Conservation (phyloP, 2,797 vertebrate species). For the Syndactyla subalaris region DNA sequence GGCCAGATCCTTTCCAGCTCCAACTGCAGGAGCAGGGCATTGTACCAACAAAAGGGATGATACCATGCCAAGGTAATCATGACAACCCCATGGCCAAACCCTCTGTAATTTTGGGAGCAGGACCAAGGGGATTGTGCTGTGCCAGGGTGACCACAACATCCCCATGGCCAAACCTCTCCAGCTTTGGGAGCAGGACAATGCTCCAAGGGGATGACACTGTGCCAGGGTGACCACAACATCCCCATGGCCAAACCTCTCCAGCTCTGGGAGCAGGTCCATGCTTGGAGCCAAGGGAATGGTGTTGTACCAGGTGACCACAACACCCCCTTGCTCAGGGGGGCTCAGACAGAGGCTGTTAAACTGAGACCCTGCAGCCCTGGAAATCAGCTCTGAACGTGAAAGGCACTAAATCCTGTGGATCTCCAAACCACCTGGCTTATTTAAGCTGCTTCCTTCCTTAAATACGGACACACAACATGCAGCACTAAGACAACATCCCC, state of each 20-base stretch:
- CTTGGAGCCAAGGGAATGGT: accelerated
- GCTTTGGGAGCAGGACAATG: background rate
- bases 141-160: background rate
- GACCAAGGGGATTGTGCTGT: background rate
- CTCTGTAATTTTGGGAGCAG: background rate
- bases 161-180: background rate
- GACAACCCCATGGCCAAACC: background rate
- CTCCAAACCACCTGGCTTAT: background rate
- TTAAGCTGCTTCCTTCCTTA: slow-evolving; percentile 2
- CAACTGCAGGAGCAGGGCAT: too few species aligned
- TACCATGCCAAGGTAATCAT: background rate
- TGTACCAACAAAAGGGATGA: background rate
- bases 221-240: background rate
- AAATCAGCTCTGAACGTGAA: background rate
- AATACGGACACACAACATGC: background rate
- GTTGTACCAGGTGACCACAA: background rate
- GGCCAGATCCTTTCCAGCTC: too few species aligned
- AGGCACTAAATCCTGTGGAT: background rate
- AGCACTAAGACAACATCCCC: background rate
- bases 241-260: background rate
- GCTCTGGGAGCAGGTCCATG: background rate
- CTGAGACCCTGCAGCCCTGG: accelerated
- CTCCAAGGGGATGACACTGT: accelerated
- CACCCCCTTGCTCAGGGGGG: accelerated
- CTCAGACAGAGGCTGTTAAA: background rate